phyloP scores from a whole-genome alignment of 2,888 invertebrate genomes.

The Hydrotaea diabolus region DNA sequence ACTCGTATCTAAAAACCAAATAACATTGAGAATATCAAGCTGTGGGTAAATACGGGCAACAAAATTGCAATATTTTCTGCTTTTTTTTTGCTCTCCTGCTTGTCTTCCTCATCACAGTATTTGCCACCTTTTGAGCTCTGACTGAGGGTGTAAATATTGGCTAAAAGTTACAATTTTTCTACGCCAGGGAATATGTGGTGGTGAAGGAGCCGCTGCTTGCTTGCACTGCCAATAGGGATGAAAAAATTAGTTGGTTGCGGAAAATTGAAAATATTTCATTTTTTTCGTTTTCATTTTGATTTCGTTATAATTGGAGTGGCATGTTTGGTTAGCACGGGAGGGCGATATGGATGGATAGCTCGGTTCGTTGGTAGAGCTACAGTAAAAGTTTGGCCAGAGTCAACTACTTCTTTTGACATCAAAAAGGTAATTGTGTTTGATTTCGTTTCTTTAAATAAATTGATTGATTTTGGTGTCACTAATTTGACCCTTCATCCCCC shows the following conservation, averaged over 20 bases:
- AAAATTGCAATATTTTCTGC: slow-evolving; percentile 49
- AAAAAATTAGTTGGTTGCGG: slow-evolving; percentile 20
- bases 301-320: slow-evolving; percentile 20
- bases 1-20: slow-evolving; percentile 21
- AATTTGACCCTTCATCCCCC: slow-evolving; percentile 8
- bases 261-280: slow-evolving; percentile 26
- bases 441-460: not conserved
- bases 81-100: not conserved
- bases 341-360: not conserved
- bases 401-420: not conserved
- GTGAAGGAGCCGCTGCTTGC: not conserved
- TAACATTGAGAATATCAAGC: slow-evolving; percentile 35
- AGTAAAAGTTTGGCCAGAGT: not conserved
- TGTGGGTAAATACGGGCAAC: slow-evolving; percentile 46
- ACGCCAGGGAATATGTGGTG: not conserved
- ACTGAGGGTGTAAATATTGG: slow-evolving; percentile 27
- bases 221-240: not conserved
- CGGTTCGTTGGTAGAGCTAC: no score
- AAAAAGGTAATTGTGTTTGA: slow-evolving; percentile 1
- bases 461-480: slow-evolving; percentile 28
- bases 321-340: not conserved
- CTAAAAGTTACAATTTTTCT: slow-evolving; percentile 8
- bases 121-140: slow-evolving; percentile 48
- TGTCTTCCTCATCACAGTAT: slow-evolving; percentile 12
- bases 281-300: not conserved